Evolutionary conservation across 2,113 vertebrate genomes (phyloP).

Genomic region (Gymnarchus niloticus): DNA sequence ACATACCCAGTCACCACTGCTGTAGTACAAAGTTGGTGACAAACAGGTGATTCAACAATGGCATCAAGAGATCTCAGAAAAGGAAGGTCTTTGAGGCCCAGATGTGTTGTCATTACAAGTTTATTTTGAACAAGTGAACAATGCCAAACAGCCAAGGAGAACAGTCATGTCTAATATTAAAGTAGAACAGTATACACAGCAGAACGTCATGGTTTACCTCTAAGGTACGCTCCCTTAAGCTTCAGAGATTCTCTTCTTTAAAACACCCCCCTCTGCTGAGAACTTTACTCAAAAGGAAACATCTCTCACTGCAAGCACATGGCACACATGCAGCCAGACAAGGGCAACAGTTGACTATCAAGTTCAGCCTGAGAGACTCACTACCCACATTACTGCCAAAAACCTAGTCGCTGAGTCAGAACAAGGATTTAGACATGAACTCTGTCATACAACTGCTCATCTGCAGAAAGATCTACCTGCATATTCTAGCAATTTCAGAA

Average conservation of each 20-base stretch:
- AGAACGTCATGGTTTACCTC: conserved; percentile 72
- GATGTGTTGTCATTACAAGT: conserved; percentile 52
- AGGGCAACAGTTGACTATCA: conserved; percentile 45
- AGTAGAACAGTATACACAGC: conserved; percentile 48
- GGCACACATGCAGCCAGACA: conserved; percentile 59
- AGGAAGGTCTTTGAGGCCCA: conserved; percentile 13
- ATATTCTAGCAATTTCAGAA: neutral
- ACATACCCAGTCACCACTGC: neutral
- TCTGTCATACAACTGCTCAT: conserved; percentile 45
- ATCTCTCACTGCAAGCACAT: conserved; percentile 68
- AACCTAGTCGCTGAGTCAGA: conserved; percentile 25
- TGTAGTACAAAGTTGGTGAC: neutral
- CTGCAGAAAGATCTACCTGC: neutral
- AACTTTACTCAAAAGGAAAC: conserved; percentile 81
- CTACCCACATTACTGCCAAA: conserved; percentile 42
- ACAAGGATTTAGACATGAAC: conserved; percentile 54
- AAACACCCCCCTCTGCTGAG: conserved; percentile 82
- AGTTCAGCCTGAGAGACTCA: conserved; percentile 24
- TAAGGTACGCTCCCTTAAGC: conserved; percentile 84
- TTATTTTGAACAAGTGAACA: conserved; percentile 67
- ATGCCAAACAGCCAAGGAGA: conserved; percentile 45
- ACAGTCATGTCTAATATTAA: conserved; percentile 32
- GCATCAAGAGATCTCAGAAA: neutral
- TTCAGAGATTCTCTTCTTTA: conserved; percentile 75
- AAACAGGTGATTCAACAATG: neutral